Evolutionary conservation across 2,888 invertebrate genomes (phyloP), one percentile per base, ranked within the genome.

Genomic region (Tetanocera ferruginea): DNA sequence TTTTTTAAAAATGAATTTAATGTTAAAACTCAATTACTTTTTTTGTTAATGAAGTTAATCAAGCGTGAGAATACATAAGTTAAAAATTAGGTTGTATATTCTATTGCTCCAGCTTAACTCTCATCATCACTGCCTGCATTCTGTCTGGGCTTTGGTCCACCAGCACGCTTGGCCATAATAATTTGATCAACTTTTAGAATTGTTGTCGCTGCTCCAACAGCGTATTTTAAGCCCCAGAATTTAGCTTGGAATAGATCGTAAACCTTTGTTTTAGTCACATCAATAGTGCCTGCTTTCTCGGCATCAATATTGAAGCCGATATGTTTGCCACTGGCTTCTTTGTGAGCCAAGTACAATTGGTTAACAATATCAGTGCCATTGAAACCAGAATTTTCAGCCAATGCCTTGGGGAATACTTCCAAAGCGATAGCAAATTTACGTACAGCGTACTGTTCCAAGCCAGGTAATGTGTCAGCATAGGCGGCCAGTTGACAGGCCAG

Each of bases 111-210:
- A 71, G 60, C 83, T 86, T 93, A 93, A 86, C 92, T 93, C 88
- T 95, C 95, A 85, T 96, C 95, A 88, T 96, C 95, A 85, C 94
- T 93, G 79, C 90, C 91, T 31, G 90, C 91, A 9, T 92, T 92
- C 79, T 92, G 93, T 85, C 93, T 93, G 2, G 96, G 93, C 89
- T 98, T 98, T 0, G 98, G 98, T 64, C 98, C 98, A 66, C 98
- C 98, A 19, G 98, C 98, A 84, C 95, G 93, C 91, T 98, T 98
- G 0, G 98, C 97, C 98, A 98, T 98, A 82, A 99, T 98, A 83
- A 99, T 98, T 91, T 98, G 97, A 91, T 98, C 98, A 34, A 99
- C 97, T 89, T 95, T 94, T 37, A 99, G 92, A 82, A 98, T 95
- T 0, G 98, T 98, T 80, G 95, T 93, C 0, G 98, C 97, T 1